Conservation (phyloP, 2,888 invertebrate genomes). For the Dolichopus griseipennis region DNA sequence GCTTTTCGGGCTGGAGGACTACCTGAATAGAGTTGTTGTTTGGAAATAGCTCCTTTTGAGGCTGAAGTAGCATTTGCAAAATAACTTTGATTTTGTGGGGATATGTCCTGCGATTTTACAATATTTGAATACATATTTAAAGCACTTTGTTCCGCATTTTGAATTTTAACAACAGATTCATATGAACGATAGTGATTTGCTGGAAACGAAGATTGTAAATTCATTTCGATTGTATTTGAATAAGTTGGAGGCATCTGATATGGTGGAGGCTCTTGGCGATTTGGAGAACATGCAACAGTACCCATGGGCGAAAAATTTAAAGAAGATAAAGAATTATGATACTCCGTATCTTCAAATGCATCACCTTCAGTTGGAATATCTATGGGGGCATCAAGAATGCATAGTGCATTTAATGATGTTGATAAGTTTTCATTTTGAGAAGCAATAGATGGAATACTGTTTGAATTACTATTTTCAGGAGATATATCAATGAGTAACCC, state of each 20-base stretch:
- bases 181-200: constrained; percentile 6
- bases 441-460: constrained; percentile 11
- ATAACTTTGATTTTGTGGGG: constrained; percentile 3
- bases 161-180: constrained; percentile 17
- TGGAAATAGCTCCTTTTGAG: constrained; percentile 21
- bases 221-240: constrained; percentile 44
- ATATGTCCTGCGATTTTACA: neutral
- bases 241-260: constrained; percentile 51
- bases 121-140: neutral
- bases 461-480: constrained; percentile 44
- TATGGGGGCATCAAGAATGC: constrained; percentile 65
- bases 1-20: constrained; percentile 12
- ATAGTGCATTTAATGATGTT: constrained; percentile 39
- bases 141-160: neutral
- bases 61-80: neutral
- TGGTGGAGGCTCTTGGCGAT: constrained; percentile 43
- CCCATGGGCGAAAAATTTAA: constrained; percentile 23
- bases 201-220: constrained; percentile 24
- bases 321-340: constrained; percentile 22
- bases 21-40: constrained; percentile 15
- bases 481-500: constrained; percentile 69
- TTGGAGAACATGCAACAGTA: constrained; percentile 23
- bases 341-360: constrained; percentile 21
- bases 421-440: constrained; percentile 20
- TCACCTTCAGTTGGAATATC: constrained; percentile 50